Evolutionary conservation across 2,113 vertebrate genomes (phyloP).

Genomic region (Malurus elegans): DNA sequence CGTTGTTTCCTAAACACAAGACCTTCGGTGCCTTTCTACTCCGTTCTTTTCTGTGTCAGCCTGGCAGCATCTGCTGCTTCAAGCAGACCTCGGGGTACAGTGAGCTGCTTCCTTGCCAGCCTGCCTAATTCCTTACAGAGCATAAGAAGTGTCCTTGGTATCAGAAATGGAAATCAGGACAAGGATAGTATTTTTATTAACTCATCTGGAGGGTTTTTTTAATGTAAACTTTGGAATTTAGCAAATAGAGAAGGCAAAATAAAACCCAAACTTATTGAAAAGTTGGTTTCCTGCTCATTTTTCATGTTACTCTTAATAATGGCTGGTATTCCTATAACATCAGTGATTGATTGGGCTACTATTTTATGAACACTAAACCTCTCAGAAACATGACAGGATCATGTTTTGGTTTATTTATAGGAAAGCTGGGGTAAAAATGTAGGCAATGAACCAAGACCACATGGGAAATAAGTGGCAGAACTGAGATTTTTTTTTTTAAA

Average conservation of each 20-base stretch:
- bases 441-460: background rate
- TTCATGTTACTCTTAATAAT: background rate
- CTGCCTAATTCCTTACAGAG: background rate
- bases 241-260: background rate
- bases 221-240: background rate
- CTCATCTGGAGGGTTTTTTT: background rate
- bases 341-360: background rate
- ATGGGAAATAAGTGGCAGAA: background rate
- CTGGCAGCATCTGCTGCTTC: background rate
- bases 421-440: background rate
- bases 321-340: background rate
- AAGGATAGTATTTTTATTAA: background rate
- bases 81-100: background rate
- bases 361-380: background rate
- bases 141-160: background rate
- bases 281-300: background rate
- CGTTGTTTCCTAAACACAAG: background rate
- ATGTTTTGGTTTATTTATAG: constrained; percentile 16
- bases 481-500: background rate
- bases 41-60: background rate
- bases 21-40: background rate
- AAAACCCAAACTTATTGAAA: background rate
- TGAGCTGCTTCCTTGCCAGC: background rate
- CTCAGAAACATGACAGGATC: background rate
- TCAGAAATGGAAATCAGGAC: background rate